These are phyloP conservation scores for Ageneiosus marmoratus DNA, from an alignment of 2,113 vertebrate genomes.

Conservation along the genomic window DNA sequence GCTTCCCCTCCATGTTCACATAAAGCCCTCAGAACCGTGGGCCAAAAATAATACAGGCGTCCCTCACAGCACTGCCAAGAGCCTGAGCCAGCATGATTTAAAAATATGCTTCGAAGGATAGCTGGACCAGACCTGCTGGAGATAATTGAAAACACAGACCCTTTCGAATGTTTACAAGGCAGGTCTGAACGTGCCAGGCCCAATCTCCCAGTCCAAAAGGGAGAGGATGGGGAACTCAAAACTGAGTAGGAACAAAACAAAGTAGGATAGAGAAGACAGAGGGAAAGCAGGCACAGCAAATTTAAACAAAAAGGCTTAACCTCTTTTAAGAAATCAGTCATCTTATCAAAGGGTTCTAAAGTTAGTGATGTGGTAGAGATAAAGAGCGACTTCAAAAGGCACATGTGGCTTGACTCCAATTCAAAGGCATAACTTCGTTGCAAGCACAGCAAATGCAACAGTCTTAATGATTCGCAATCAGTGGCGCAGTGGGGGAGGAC, in stretches of 20 bases:
- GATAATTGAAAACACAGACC: slow-evolving; percentile 62
- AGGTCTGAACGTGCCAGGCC: slow-evolving; percentile 12
- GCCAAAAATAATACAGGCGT: slow-evolving; percentile 56
- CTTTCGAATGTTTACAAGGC: slow-evolving; percentile 52
- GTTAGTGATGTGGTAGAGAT: slow-evolving; percentile 44
- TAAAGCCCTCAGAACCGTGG: slow-evolving; percentile 42
- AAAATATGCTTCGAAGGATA: slow-evolving; percentile 54
- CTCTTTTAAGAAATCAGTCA: slow-evolving; percentile 17
- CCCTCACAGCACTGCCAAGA: slow-evolving; percentile 50
- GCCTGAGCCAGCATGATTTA: slow-evolving; percentile 49
- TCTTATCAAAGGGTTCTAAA: slow-evolving; percentile 50
- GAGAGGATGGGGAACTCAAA: neutral
- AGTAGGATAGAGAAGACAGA: neutral
- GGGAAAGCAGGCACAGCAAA: slow-evolving; percentile 22
- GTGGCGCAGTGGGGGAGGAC: slow-evolving; percentile 29
- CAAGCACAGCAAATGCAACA: slow-evolving; percentile 35
- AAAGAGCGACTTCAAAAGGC: slow-evolving; percentile 53
- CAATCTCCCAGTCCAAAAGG: neutral
- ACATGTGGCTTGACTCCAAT: slow-evolving; percentile 48
- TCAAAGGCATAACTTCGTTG: slow-evolving; percentile 53
- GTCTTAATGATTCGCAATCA: slow-evolving; percentile 53
- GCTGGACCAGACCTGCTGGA: slow-evolving; percentile 49
- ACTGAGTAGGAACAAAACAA: slow-evolving; percentile 5
- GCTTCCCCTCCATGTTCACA: slow-evolving; percentile 44
- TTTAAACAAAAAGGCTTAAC: slow-evolving; percentile 15